Conservation (phyloP, 2,797 vertebrate genomes). For the Sebastes alutus region DNA sequence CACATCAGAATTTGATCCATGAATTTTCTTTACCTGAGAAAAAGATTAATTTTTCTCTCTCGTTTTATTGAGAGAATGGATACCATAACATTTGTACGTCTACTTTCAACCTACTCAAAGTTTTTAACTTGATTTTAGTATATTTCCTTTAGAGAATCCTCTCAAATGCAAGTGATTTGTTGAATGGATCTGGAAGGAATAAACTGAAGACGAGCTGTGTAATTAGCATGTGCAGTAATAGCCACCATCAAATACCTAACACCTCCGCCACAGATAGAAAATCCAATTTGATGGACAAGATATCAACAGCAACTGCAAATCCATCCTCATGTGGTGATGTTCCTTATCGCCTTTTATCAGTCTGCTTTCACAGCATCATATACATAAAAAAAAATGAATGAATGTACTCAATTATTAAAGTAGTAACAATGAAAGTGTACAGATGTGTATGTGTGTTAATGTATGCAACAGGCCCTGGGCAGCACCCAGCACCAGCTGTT, state of each 20-base stretch:
- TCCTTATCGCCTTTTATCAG: not conserved
- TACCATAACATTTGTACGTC: not conserved
- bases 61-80: not conserved
- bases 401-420: slow-evolving; percentile 13
- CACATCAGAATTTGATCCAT: not conserved
- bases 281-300: not conserved
- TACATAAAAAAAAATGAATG: not conserved
- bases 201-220: not conserved
- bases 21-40: too few relatives aligned
- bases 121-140: not conserved
- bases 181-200: not conserved
- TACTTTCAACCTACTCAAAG: not conserved
- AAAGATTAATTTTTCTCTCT: too few relatives aligned
- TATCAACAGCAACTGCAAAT: not conserved
- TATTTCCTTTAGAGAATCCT: not conserved
- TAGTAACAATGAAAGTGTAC: not conserved
- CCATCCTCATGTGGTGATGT: not conserved
- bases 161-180: not conserved
- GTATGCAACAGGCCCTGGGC: slow-evolving; percentile 44
- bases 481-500: slow-evolving; percentile 58
- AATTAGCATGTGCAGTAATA: not conserved
- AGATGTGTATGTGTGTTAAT: slow-evolving; percentile 36
- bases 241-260: not conserved
- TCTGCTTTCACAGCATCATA: not conserved
- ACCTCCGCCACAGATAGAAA: not conserved